A percentile compares a stretch with the other conserved stretches of the same genome.
Conservation (phyloP, 2,113 vertebrate genomes). For the Perca fluviatilis region DNA sequence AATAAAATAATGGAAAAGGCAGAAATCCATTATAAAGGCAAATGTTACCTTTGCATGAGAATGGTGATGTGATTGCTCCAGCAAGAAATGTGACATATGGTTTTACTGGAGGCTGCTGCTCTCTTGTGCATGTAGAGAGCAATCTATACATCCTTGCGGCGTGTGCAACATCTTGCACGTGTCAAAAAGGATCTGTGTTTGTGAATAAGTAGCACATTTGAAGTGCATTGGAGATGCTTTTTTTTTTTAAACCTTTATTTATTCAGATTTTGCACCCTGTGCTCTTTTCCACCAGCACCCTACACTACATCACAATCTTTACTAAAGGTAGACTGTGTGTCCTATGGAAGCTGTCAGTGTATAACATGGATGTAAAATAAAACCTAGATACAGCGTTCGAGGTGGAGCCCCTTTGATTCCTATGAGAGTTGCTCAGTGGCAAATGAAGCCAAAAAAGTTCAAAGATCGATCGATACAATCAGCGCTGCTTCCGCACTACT, state of each 20-base stretch:
- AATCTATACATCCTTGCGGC: constrained; percentile 48
- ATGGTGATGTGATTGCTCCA: constrained; percentile 67
- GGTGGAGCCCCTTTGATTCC: too few species aligned
- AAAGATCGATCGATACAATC: too few species aligned
- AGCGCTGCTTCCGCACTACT: too few species aligned
- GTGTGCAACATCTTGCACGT: constrained; percentile 53
- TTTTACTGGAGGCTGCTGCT: constrained; percentile 54
- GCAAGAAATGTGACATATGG: constrained; percentile 68
- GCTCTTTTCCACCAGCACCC: background rate
- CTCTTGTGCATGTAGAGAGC: constrained; percentile 50
- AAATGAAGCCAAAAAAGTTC: too few species aligned
- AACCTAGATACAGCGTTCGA: too few species aligned
- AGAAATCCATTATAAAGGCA: constrained; percentile 83
- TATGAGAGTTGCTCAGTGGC: too few species aligned
- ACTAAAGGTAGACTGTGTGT: background rate
- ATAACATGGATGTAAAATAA: too few species aligned
- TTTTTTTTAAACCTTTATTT: constrained; percentile 25
- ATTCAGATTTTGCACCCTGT: background rate
- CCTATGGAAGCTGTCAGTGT: constrained; percentile 10
- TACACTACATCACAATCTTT: background rate
- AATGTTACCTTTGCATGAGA: constrained; percentile 88
- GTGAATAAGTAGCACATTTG: constrained; percentile 23
- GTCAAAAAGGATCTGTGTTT: constrained; percentile 34
- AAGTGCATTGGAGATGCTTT: constrained; percentile 10
- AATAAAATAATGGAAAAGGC: constrained; percentile 78